phyloP scores from a whole-genome alignment of 2,888 invertebrate species.

The Drosophila cyrtoloma region DNA sequence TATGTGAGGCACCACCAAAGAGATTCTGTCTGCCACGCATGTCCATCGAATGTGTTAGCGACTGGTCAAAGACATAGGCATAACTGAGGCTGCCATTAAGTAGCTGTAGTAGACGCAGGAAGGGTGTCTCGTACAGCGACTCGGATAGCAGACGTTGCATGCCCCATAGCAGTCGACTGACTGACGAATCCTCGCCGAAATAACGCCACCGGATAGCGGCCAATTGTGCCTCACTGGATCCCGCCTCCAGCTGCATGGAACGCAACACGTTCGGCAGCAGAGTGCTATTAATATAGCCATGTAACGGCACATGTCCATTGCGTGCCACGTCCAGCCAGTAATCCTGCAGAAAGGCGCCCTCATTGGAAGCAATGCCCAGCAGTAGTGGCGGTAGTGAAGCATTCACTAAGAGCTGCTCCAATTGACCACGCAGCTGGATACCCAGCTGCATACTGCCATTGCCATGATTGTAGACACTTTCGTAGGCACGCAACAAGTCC shows the following conservation, averaged over 20 bases:
- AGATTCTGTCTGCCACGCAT: slow-evolving; percentile 84
- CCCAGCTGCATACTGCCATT: slow-evolving; percentile 87
- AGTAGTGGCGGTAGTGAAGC: slow-evolving; percentile 87
- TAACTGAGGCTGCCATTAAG: slow-evolving; percentile 66
- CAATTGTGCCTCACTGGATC: slow-evolving; percentile 51
- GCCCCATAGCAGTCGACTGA: slow-evolving; percentile 79
- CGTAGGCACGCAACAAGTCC: slow-evolving; percentile 87
- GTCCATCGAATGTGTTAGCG: slow-evolving; percentile 84
- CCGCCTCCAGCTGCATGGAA: slow-evolving; percentile 45
- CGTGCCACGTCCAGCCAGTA: slow-evolving; percentile 88
- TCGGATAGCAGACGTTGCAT: slow-evolving; percentile 84
- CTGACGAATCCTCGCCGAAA: slow-evolving; percentile 73
- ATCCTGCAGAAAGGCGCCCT: slow-evolving; percentile 88
- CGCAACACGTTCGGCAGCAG: slow-evolving; percentile 87
- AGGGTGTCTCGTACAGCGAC: slow-evolving; percentile 83
- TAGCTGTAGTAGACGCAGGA: slow-evolving; percentile 78
- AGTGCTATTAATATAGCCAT: slow-evolving; percentile 87
- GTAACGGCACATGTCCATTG: slow-evolving; percentile 86
- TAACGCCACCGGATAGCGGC: slow-evolving; percentile 84
- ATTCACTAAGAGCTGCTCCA: slow-evolving; percentile 47
- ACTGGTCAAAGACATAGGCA: slow-evolving; percentile 84
- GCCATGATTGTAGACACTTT: slow-evolving; percentile 87
- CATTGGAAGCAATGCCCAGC: slow-evolving; percentile 89
- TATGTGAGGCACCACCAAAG: slow-evolving; percentile 88
- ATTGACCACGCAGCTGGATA: slow-evolving; percentile 86